Conservation (phyloP, 2,113 vertebrate genomes). For the Corydoras sp. region DNA sequence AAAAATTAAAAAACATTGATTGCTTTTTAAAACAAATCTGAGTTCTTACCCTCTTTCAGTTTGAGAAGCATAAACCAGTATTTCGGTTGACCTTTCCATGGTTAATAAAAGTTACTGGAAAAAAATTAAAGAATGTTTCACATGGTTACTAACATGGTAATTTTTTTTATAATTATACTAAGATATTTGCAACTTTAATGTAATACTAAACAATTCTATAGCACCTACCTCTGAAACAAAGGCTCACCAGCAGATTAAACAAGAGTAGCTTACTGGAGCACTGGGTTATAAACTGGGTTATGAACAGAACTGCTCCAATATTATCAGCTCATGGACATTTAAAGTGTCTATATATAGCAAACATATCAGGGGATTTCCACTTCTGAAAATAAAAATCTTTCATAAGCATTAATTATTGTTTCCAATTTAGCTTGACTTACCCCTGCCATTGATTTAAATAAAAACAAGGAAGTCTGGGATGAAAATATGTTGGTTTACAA, state of each 20-base stretch:
- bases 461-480: conserved; percentile 15
- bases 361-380: conserved; percentile 10
- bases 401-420: neutral
- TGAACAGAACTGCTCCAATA: neutral
- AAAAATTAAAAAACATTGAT: neutral
- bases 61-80: conserved; percentile 17
- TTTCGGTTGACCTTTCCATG: conserved; percentile 32
- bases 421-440: neutral
- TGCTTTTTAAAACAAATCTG: neutral
- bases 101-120: neutral
- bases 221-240: neutral
- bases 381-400: neutral
- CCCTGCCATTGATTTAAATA: conserved; percentile 18
- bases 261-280: too few species aligned
- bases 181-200: too few species aligned
- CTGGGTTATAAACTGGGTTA: neutral
- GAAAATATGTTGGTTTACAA: neutral
- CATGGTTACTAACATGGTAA: neutral
- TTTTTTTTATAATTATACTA: too few species aligned
- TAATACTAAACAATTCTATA: neutral
- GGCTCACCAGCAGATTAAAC: neutral
- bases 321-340: neutral
- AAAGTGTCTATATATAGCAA: neutral
- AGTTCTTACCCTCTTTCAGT: conserved; percentile 23
- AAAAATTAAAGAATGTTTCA: too few species aligned